Evolutionary conservation across 2,113 vertebrate genomes (phyloP), one percentile per base, ranked within the genome.

Genomic region (Myodes glareolus): DNA sequence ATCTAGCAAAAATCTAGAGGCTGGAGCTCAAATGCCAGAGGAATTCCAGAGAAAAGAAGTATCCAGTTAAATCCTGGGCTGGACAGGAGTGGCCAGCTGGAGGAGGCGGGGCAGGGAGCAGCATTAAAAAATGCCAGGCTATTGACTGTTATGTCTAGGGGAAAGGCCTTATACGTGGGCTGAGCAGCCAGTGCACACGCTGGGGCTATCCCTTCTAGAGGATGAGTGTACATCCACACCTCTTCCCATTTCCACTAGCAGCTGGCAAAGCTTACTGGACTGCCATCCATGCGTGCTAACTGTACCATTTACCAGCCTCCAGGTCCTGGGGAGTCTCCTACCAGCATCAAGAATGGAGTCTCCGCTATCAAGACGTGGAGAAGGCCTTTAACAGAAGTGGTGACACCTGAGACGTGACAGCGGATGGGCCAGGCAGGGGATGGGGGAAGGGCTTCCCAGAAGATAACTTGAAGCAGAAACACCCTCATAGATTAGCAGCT

Each of bases 241-340:
- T 21, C 70, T 63, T 61, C 68, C 58, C 76, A 87, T 36, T 39
- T 58, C 89, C 76, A 36, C 76, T 16, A 90, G 89, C 87, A 36
- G 25, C 9, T 82, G 89, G 84, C 78, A 72, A 29, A 85, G 67
- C 68, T 81, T 92, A 72, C 78, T 97, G 96, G 92, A 81, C 73
- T 96, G 78, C 63, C 39, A 47, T 96, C 80, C 55, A 72, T 10
- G 76, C 2, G 0, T 82, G 94, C 88, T 81, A 67, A 90, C 92
- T 75, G 92, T 93, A 82, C 91, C 61, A 36, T 67, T 94, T 95
- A 84, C 95, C 82, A 94, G 63, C 52, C 63, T 88, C 73, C 65
- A 92, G 77, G 65, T 80, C 88, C 88, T 45, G 88, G 95, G 80
- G 93, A 95, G 65, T 63, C 75, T 82, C 31, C 0, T 16, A 58